Evolutionary conservation across 2,797 vertebrate genomes (phyloP), one percentile per base, ranked within the genome.

Genomic region (Falco novaeseelandiae): DNA sequence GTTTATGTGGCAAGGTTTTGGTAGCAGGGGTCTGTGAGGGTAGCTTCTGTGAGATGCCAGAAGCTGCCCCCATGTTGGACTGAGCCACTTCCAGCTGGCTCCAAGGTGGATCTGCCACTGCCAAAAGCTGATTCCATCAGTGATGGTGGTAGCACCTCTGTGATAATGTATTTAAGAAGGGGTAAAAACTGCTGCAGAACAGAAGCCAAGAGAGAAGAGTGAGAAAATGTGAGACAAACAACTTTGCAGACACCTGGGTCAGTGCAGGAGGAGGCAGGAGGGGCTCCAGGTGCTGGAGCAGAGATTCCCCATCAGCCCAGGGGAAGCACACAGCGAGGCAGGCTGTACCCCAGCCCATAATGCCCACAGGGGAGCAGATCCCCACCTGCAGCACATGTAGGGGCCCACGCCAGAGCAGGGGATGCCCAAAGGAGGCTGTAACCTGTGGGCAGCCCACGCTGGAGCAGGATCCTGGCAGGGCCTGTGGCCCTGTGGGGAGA

Each of bases 101-200:
- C 44, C 51, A 52, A 14, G 44, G 34, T 0, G 2, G 67, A 38
- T 14, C 6, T 0, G 1, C 38, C 0, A 4, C 44, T 57, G 38
- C 19, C 36, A 54, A 32, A 44, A 67, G 36, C 48, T 73, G 32
- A 67, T n/a, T 29, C 23, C 29, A 16, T 44, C 3, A 9, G 29
- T 19, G 29, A 19, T 1, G 11, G 25, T 26, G 36, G 34, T 42
- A 38, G 42, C 3, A 2, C n/a, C 22, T 76, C 57, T 77, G 36
- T 32, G 62, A n/a, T 70, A 51, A 30, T 9, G 2, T 57, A 16
- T 46, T 71, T 82, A 65, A 70, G 63, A 38, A 70, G n/a, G 36
- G 18, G 4, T 20, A 21, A 65, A 77, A 63, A 62, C 26, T 49
- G 26, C 49, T 77, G 49, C 12, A 4, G 25, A 52, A 25, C 46